Evolutionary conservation across 2,113 vertebrate species (phyloP).

Genomic region (Callospermophilus lateralis): DNA sequence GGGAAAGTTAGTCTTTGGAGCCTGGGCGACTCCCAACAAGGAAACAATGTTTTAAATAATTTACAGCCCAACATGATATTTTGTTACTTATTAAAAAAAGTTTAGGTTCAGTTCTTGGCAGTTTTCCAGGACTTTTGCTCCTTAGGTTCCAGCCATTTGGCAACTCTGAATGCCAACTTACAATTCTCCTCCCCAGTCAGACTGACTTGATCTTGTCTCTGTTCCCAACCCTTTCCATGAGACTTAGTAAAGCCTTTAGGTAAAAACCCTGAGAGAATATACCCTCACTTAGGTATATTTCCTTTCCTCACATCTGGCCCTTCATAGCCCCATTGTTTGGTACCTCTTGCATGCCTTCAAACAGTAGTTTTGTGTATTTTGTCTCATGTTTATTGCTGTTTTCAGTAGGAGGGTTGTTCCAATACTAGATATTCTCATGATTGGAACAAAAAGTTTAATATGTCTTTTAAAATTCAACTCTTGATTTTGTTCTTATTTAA

Average conservation of each 20-base stretch:
- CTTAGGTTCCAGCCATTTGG: background rate
- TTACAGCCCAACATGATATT: too few relatives aligned
- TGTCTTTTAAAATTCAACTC: slow-evolving; percentile 49
- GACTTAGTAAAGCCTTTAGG: background rate
- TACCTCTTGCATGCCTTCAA: background rate
- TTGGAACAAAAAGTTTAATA: slow-evolving; percentile 1
- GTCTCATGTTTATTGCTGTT: background rate
- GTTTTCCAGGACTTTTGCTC: background rate
- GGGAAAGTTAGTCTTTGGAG: too few relatives aligned
- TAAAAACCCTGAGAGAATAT: background rate
- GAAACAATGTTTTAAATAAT: too few relatives aligned
- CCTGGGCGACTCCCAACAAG: too few relatives aligned
- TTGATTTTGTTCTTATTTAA: slow-evolving; percentile 47
- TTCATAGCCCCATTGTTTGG: background rate
- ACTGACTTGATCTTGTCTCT: background rate
- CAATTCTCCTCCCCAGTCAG: background rate
- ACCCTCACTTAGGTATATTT: background rate
- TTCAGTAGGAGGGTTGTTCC: background rate
- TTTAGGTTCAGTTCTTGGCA: background rate
- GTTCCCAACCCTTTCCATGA: background rate
- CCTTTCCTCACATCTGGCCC: background rate
- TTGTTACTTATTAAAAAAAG: too few relatives aligned
- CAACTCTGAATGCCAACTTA: background rate
- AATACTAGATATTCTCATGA: background rate
- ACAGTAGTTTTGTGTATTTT: background rate